Base-by-base conservation (phyloP, 1,140 invertebrate species). In the Drosophila truncata region DNA sequence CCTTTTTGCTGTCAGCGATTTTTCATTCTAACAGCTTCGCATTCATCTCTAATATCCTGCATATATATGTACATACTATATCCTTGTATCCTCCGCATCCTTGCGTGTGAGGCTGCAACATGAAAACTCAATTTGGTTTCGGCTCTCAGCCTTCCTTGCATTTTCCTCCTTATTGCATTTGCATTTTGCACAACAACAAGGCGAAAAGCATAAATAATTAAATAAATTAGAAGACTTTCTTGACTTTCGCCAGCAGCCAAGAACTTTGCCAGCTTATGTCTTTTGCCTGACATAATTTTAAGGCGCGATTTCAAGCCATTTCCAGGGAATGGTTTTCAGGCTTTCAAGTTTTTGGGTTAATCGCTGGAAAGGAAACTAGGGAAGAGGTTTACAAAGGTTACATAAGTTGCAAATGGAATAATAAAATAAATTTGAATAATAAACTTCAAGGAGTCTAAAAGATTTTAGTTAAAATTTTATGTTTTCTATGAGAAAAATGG, bases 21-120 rank as follows among this genome's bases (percentile, higher is more conserved):
- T 78, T 78, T 78, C 75, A 78, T 47, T 42, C 58, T 50, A 78
- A 71, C 64, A 70, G 75, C 76, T 58, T 58, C 39, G 76, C 75
- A 78, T 78, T 78, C 76, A 78, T 78, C 65, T 62, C 52, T 44
- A 78, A 78, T 77, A 78, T 54, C 39, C 39, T n/a, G 63, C 27
- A 29, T 29, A 29, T 49, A 14, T 46, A 14, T 18, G 7, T 41
- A 25, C 23, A 9, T 41, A 46, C 4, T 37, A 64, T 31, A 61
- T 18, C 16, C 27, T 63, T 18, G 31, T 42, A 18, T 25, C 50
- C 50, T 2, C 13, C 9, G 16, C 11, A 37, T 37, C 29, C 33
- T 29, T 74, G 42, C 0, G 18, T 33, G 39, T 59, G 35, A 16
- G 35, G 35, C 25, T 70, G 27, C 69, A 73, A 54, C 66, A 52